These are phyloP conservation scores for Rhinichthys osculus DNA, from an alignment of 2,797 vertebrate genomes.

Conservation along the genomic window DNA sequence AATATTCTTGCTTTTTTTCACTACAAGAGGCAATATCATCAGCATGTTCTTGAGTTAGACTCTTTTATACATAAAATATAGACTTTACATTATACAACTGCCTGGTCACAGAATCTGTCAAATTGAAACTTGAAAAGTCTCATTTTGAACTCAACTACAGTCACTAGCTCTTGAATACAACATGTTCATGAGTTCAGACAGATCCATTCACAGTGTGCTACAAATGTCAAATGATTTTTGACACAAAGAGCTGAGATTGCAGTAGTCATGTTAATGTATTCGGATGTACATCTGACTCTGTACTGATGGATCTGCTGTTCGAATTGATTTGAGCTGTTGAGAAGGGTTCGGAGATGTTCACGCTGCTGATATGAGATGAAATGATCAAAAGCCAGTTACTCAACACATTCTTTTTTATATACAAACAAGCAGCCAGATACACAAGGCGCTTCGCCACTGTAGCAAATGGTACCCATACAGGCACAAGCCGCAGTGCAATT, in stretches of 20 bases:
- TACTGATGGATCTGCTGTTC: conserved; percentile 2
- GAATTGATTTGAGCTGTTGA: conserved; percentile 8
- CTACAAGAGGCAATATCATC: not conserved
- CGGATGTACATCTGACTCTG: not conserved
- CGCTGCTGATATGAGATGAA: conserved; percentile 16
- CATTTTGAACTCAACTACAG: not conserved
- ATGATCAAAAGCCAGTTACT: conserved; percentile 13
- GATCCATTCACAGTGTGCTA: conserved; percentile 2
- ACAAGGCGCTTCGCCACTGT: not conserved
- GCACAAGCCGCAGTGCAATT: not conserved
- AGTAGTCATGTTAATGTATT: conserved; percentile 19
- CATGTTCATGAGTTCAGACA: conserved; percentile 1
- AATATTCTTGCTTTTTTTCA: not conserved
- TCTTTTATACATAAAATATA: not conserved
- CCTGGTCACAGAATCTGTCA: not conserved
- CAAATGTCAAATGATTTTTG: conserved; percentile 44
- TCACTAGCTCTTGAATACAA: not conserved
- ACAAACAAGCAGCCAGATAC: conserved; percentile 36
- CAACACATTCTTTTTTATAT: not conserved
- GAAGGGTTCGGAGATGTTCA: conserved; percentile 18
- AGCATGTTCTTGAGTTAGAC: not conserved
- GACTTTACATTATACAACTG: not conserved
- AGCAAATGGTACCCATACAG: not conserved
- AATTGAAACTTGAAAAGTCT: not conserved
- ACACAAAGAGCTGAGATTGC: conserved; percentile 26